These are phyloP conservation scores for Embiotoca jacksoni DNA, from an alignment of 2,113 vertebrate species.

Conservation along the genomic window DNA sequence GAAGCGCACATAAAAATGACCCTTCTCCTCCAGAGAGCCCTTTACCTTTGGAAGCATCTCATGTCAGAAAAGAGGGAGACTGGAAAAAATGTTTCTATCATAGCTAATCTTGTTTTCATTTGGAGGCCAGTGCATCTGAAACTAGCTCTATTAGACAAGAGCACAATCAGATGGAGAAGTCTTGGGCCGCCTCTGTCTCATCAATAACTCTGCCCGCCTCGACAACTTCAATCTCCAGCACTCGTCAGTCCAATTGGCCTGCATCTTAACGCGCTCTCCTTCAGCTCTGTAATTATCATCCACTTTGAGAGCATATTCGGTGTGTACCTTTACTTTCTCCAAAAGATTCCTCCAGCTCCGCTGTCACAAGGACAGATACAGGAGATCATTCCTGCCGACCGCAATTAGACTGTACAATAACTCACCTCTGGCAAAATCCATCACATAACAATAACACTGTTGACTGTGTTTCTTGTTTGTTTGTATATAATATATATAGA, in stretches of 20 bases:
- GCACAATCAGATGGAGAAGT: constrained; percentile 27
- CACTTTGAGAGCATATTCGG: constrained; percentile 22
- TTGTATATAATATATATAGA: too few relatives aligned
- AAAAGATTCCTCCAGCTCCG: too few relatives aligned
- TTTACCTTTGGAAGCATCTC: constrained; percentile 31
- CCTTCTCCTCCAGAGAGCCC: constrained; percentile 16
- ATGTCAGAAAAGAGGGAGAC: constrained; percentile 7
- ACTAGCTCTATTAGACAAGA: constrained; percentile 45
- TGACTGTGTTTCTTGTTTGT: too few relatives aligned
- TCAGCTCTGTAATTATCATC: constrained; percentile 47
- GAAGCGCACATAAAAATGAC: constrained; percentile 25
- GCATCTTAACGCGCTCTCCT: constrained; percentile 25
- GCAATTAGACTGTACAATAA: too few relatives aligned
- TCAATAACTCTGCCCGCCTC: constrained; percentile 10
- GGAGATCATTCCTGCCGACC: too few relatives aligned
- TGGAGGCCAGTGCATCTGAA: constrained; percentile 42
- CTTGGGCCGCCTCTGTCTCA: constrained; percentile 37
- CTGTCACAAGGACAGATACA: too few relatives aligned
- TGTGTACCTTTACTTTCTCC: constrained; percentile 1
- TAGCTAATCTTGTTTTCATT: constrained; percentile 45
- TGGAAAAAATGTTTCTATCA: constrained; percentile 22
- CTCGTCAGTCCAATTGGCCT: constrained; percentile 40
- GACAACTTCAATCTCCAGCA: constrained; percentile 53
- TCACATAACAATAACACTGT: too few relatives aligned
- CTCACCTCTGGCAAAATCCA: too few relatives aligned